Conservation (phyloP, 2,113 vertebrate genomes). For the Paraplagusia blochii region DNA sequence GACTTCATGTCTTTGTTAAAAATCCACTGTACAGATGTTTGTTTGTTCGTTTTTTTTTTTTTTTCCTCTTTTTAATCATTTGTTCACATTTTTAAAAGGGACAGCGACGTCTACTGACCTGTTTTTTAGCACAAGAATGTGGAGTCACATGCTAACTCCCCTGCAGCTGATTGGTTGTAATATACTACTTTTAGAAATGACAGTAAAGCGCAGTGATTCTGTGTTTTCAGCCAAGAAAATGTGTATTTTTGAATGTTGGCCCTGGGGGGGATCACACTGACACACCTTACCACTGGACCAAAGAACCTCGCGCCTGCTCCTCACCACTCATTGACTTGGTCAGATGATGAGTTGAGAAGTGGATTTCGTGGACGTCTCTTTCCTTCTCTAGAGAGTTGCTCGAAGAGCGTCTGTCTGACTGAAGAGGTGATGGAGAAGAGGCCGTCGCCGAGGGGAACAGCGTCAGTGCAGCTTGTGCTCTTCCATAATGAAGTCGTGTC, state of each 20-base stretch:
- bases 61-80: slow-evolving; percentile 71
- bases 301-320: too few relatives aligned
- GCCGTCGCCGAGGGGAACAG: too few relatives aligned
- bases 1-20: slow-evolving; percentile 87
- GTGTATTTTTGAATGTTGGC: slow-evolving; percentile 40
- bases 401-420: too few relatives aligned
- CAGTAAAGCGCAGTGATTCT: slow-evolving; percentile 72
- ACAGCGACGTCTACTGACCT: slow-evolving; percentile 55
- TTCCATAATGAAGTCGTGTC: slow-evolving; percentile 90
- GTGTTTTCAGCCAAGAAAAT: slow-evolving; percentile 68
- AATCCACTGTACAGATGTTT: slow-evolving; percentile 87
- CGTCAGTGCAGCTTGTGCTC: slow-evolving; percentile 87
- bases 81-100: slow-evolving; percentile 70
- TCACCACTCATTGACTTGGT: too few relatives aligned
- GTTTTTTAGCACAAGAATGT: slow-evolving; percentile 67
- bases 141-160: slow-evolving; percentile 79
- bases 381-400: too few relatives aligned
- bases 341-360: slow-evolving; percentile 11
- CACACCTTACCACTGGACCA: too few relatives aligned
- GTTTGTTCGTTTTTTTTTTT: slow-evolving; percentile 37
- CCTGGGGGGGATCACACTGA: background rate
- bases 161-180: slow-evolving; percentile 70
- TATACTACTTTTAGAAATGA: slow-evolving; percentile 74
- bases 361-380: slow-evolving; percentile 4
- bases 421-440: too few relatives aligned